Base-by-base conservation (phyloP, 2,113 vertebrate species). In the Vulpes lagopus region DNA sequence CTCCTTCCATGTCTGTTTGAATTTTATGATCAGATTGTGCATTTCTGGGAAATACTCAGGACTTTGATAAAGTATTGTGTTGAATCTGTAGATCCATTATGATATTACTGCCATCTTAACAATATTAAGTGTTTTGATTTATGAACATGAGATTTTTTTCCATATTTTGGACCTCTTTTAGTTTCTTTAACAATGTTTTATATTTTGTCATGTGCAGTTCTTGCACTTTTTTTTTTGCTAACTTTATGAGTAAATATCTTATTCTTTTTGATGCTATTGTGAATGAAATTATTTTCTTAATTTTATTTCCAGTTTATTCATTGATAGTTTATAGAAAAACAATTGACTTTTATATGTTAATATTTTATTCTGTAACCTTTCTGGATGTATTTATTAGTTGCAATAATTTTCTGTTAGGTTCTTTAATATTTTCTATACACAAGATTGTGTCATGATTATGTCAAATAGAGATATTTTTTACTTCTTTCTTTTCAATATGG, bases 161-260 rank as follows among this genome's bases (percentile, higher is more conserved):
- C 59, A 67, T 80, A n/a, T 94, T 76, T 69, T 86, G 38, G 17
- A 67, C 65, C 57, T 95, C 88, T 8, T 27, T 91, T 15, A 32
- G 22, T 78, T 60, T 85, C 43, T 91, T 86, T 51, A 51, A 2
- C 32, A 32, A 3, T 64, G 5, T 86, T 43, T 78, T 76, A 0
- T 86, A 94, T 32, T 87, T 30, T 81, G 23, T 74, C 15, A 49
- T 49, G 11, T 91, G 51, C 0, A 94, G 88, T 49, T 82, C 17
- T 83, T 78, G 2, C 43, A 7, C 22, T 16, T 38, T 53, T 81
- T 35, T 8, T 55, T 93, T 67, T 69, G n/a, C 8, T 35, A 78
- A 91, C 32, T 60, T 90, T 91, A 57, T 94, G 69, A 17, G 15
- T 91, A 57, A 64, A 49, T 73, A 64, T 87, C 27, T 67, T 91